A percentile compares a stretch with the other conserved stretches of the same genome.
Conservation (phyloP, 2,888 invertebrate genomes). For the Uropetala carovei region DNA sequence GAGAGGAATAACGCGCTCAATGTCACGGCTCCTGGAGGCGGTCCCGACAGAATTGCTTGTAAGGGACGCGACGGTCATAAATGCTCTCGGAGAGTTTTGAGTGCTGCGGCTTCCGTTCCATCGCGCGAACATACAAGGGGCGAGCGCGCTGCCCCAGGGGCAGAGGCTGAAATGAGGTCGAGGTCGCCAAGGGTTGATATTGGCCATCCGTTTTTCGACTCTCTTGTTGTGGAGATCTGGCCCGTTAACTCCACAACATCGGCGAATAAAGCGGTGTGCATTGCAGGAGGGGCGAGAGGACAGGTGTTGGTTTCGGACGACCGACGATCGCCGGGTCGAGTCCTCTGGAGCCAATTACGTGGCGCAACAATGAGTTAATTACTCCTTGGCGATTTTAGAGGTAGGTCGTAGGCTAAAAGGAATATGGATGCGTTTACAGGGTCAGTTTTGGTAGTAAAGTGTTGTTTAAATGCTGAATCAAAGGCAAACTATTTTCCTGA, state of each 20-base stretch:
- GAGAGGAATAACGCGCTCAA: neutral
- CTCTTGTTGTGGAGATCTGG: neutral
- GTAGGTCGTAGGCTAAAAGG: neutral
- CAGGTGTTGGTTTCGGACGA: neutral
- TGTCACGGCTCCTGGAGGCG: neutral
- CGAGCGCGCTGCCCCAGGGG: neutral
- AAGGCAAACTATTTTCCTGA: no score
- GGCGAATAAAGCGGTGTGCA: neutral
- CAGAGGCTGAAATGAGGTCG: neutral
- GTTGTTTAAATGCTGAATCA: no score
- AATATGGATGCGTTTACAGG: neutral
- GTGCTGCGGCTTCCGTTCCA: neutral
- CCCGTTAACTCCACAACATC: neutral
- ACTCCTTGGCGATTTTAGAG: neutral
- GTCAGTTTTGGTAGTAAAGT: neutral
- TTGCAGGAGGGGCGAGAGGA: neutral
- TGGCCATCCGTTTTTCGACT: neutral
- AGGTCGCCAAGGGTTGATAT: neutral
- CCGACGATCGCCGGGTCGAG: neutral
- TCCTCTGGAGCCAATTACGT: neutral
- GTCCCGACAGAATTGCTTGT: neutral
- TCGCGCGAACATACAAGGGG: neutral
- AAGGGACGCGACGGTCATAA: neutral
- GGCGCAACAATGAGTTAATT: constrained; percentile 13
- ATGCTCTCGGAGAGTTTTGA: neutral